These are phyloP conservation scores for Muscina levida DNA, from an alignment of 2,888 invertebrate genomes.

Conservation along the genomic window DNA sequence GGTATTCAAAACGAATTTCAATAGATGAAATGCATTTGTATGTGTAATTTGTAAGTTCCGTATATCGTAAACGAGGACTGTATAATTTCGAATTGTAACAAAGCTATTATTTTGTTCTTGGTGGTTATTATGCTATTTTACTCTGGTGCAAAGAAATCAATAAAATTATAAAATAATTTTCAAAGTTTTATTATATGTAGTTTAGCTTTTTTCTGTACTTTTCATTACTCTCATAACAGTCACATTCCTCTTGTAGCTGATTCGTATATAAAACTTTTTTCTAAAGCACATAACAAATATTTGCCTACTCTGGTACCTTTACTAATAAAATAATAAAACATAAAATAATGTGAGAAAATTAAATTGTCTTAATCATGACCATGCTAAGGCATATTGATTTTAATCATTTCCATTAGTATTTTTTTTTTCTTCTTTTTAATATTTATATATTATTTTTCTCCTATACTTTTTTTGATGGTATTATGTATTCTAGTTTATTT, in stretches of 20 bases:
- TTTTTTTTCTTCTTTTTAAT: conserved; percentile 3
- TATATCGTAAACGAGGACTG: too few relatives aligned
- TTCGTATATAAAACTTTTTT: not conserved
- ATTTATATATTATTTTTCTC: not conserved
- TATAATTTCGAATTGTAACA: too few relatives aligned
- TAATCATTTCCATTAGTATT: not conserved
- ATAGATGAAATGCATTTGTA: conserved; percentile 29
- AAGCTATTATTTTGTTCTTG: too few relatives aligned
- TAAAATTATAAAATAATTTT: not conserved
- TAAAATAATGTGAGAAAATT: not conserved
- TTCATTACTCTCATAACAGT: too few relatives aligned
- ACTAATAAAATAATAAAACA: conserved; percentile 11
- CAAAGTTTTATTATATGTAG: too few relatives aligned
- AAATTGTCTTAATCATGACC: not conserved
- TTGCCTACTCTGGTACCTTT: conserved; percentile 24
- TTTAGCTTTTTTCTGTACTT: too few relatives aligned
- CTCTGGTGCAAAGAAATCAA: conserved; percentile 13
- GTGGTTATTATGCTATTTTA: not conserved
- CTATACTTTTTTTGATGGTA: not conserved
- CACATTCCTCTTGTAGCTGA: conserved; percentile 10
- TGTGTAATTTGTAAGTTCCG: not conserved
- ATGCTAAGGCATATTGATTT: too few relatives aligned
- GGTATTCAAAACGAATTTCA: conserved; percentile 22
- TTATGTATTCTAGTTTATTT: not conserved
- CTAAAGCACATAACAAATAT: not conserved